These are phyloP conservation scores for Menidia beryllina DNA, from an alignment of 2,113 vertebrate genomes.

Conservation along the genomic window DNA sequence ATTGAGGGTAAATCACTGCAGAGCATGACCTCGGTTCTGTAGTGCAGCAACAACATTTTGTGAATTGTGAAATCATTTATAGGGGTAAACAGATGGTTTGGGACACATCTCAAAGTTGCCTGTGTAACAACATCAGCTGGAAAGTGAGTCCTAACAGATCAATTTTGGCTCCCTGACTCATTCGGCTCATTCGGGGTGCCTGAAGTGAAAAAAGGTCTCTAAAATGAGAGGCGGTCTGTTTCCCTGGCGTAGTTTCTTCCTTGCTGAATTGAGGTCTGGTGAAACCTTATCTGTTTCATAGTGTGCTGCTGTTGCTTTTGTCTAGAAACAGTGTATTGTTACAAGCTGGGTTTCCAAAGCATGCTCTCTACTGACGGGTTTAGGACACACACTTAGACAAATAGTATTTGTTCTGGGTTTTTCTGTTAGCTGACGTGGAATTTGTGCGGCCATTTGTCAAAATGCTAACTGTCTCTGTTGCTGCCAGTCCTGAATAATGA, in stretches of 20 bases:
- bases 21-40: neutral
- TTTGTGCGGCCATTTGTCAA: neutral
- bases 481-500: neutral
- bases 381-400: neutral
- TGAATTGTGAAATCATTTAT: too few relatives aligned
- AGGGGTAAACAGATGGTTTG: too few relatives aligned
- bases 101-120: neutral
- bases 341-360: conserved; percentile 25
- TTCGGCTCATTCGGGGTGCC: neutral
- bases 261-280: conserved; percentile 14
- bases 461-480: neutral
- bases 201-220: too few relatives aligned
- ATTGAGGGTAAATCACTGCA: neutral
- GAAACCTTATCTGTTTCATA: conserved; percentile 50
- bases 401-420: neutral
- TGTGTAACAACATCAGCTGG: neutral
- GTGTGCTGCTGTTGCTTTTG: conserved; percentile 40
- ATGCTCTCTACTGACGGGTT: neutral
- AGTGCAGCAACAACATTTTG: neutral
- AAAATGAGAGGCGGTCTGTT: neutral
- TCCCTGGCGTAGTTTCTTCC: neutral
- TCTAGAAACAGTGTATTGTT: conserved; percentile 46
- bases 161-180: neutral
- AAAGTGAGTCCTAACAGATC: neutral
- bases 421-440: neutral